Evolutionary conservation across 2,113 vertebrate genomes (phyloP).

Genomic region (Mixornis gularis): DNA sequence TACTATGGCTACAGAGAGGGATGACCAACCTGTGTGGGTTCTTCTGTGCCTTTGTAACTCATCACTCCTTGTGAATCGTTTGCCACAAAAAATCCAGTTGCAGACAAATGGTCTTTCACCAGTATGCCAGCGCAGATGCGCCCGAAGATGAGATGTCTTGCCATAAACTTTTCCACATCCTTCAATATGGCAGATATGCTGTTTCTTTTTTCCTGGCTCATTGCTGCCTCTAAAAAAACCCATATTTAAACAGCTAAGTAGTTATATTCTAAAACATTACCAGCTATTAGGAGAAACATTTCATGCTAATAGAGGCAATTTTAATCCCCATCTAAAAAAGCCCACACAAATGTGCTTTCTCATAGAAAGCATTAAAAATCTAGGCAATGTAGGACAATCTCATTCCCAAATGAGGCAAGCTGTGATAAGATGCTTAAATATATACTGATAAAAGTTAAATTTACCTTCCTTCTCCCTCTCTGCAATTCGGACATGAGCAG

Average conservation of each 20-base stretch:
- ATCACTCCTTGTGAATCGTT: slow-evolving; percentile 94
- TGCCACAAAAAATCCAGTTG: slow-evolving; percentile 99
- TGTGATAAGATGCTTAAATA: not conserved
- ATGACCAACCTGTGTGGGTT: slow-evolving; percentile 88
- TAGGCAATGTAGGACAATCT: not conserved
- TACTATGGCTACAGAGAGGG: not conserved
- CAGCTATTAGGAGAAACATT: not conserved
- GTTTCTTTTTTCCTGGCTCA: slow-evolving; percentile 97
- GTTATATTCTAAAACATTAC: not conserved
- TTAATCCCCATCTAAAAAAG: not conserved
- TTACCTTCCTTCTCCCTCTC: slow-evolving; percentile 96
- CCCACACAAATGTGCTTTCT: not conserved
- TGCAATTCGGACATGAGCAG: slow-evolving; percentile 97
- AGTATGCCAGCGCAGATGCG: slow-evolving; percentile 98
- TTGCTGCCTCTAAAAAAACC: slow-evolving; percentile 81
- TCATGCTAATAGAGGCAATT: not conserved
- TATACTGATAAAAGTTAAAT: not conserved
- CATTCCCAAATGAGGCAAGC: not conserved
- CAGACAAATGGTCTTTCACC: slow-evolving; percentile 97
- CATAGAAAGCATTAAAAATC: not conserved
- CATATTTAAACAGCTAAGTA: slow-evolving; percentile 7
- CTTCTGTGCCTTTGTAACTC: slow-evolving; percentile 96
- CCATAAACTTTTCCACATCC: slow-evolving; percentile 98
- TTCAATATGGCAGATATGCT: slow-evolving; percentile 98
- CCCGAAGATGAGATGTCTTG: slow-evolving; percentile 96